Evolutionary conservation across 2,113 vertebrate genomes (phyloP).

Genomic region (Labrus mixtus): DNA sequence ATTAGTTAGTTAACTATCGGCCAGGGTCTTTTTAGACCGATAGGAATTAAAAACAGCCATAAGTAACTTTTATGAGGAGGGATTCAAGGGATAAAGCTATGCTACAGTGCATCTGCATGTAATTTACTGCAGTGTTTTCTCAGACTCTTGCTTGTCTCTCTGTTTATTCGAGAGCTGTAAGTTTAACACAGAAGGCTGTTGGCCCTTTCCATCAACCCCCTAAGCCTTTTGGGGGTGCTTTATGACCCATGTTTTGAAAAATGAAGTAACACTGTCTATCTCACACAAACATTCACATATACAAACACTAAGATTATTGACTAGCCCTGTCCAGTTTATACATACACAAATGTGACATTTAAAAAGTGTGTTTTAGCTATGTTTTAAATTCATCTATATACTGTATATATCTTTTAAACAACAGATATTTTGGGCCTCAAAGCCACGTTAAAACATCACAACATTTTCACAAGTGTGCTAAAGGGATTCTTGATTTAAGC

Average conservation of each 20-base stretch:
- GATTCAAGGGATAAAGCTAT: conserved; percentile 49
- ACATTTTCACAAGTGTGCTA: conserved; percentile 65
- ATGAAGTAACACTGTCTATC: conserved; percentile 12
- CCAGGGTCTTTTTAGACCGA: conserved; percentile 55
- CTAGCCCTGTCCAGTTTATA: not conserved
- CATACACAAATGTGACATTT: too few species aligned
- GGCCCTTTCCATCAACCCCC: conserved; percentile 47
- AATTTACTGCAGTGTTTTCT: conserved; percentile 55
- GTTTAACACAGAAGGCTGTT: conserved; percentile 72
- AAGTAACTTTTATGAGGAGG: conserved; percentile 79
- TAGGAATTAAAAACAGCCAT: conserved; percentile 72
- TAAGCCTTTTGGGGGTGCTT: conserved; percentile 60
- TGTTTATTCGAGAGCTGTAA: conserved; percentile 64
- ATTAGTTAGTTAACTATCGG: conserved; percentile 70
- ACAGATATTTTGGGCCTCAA: not conserved
- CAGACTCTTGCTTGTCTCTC: conserved; percentile 26
- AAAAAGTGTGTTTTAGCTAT: too few species aligned
- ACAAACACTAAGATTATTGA: not conserved
- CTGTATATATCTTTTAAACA: too few species aligned
- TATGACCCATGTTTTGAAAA: conserved; percentile 47
- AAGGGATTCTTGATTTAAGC: conserved; percentile 89
- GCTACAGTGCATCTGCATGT: conserved; percentile 54
- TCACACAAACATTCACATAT: not conserved
- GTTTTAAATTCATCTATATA: too few species aligned
- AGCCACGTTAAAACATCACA: too few species aligned